Conservation (phyloP, 2,113 vertebrate species). For the Zosterops japonicus region DNA sequence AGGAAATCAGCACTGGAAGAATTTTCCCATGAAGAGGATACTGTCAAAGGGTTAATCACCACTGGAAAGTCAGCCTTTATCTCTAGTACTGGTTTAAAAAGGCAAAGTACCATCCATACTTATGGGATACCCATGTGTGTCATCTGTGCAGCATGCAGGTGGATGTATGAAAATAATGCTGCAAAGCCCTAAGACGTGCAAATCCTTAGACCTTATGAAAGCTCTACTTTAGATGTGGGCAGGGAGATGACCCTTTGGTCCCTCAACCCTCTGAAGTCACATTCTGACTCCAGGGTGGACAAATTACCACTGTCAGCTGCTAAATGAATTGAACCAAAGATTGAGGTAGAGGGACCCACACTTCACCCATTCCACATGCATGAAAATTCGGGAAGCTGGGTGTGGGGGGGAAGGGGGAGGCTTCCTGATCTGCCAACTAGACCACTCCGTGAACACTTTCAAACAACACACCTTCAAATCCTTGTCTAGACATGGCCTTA, state of each 20-base stretch:
- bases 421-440: background rate
- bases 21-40: background rate
- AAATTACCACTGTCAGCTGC: background rate
- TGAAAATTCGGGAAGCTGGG: accelerated
- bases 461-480: constrained; percentile 57
- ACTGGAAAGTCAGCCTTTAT: background rate
- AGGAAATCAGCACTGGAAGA: background rate
- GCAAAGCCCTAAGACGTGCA: background rate
- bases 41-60: background rate
- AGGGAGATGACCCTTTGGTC: background rate
- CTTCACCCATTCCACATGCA: background rate
- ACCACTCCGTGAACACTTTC: constrained; percentile 16
- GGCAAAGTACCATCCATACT: background rate
- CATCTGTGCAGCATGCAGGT: background rate
- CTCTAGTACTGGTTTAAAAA: background rate
- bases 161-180: background rate
- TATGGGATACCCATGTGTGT: background rate
- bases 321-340: background rate
- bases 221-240: background rate
- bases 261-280: background rate
- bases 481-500: constrained; percentile 58
- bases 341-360: background rate
- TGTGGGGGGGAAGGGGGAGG: background rate
- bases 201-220: background rate
- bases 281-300: background rate